Evolutionary conservation across 2,888 invertebrate species (phyloP).

Genomic region (Troides oblongomaculatus): DNA sequence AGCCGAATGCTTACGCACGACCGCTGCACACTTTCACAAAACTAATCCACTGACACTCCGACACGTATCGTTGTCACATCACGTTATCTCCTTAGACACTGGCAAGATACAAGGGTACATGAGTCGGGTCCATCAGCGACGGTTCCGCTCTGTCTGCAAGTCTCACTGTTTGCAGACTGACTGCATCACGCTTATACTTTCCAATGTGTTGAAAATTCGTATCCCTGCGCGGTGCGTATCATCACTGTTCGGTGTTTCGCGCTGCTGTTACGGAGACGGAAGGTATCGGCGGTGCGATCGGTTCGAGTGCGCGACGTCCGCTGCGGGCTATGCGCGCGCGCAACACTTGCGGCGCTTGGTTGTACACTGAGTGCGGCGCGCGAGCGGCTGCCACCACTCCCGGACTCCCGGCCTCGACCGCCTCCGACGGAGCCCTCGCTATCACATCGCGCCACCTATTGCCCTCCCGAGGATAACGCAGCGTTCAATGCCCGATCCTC

Average conservation of each 20-base stretch:
- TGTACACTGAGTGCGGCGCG: slow-evolving; percentile 68
- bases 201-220: slow-evolving; percentile 50
- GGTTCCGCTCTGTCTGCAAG: slow-evolving; percentile 68
- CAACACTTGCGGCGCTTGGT: slow-evolving; percentile 72
- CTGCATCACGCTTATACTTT: slow-evolving; percentile 49
- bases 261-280: slow-evolving; percentile 46
- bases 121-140: slow-evolving; percentile 46
- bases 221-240: slow-evolving; percentile 47
- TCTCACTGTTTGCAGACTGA: slow-evolving; percentile 39
- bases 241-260: slow-evolving; percentile 55
- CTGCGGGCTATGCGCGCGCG: slow-evolving; percentile 60
- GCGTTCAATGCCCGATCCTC: slow-evolving; percentile 61
- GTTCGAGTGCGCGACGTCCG: slow-evolving; percentile 50
- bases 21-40: slow-evolving; percentile 77
- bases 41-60: slow-evolving; percentile 73
- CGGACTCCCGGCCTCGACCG: slow-evolving; percentile 70
- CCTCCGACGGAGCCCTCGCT: slow-evolving; percentile 60
- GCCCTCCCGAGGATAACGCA: slow-evolving; percentile 67
- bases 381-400: slow-evolving; percentile 63
- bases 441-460: slow-evolving; percentile 69
- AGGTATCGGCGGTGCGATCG: slow-evolving; percentile 63
- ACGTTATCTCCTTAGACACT: slow-evolving; percentile 71
- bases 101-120: slow-evolving; percentile 48
- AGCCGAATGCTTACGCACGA: slow-evolving; percentile 63
- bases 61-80: slow-evolving; percentile 76